phyloP scores from a whole-genome alignment of 2,113 vertebrate species.

The Xyrauchen texanus region DNA sequence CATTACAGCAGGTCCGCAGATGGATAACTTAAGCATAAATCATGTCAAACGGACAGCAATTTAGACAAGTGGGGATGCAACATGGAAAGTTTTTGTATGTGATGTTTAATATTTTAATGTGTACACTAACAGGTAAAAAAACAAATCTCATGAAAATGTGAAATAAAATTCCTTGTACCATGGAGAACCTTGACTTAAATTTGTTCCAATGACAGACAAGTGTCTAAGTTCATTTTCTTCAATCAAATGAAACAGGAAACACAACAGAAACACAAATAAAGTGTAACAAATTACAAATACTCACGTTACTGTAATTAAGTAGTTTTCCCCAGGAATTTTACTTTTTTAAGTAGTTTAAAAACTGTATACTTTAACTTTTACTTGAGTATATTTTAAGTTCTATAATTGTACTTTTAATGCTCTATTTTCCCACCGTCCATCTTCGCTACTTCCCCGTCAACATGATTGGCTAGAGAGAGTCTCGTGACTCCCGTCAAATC shows the following conservation, averaged over 20 bases:
- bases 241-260: slow-evolving; percentile 73
- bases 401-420: too few relatives aligned
- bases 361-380: too few relatives aligned
- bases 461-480: too few relatives aligned
- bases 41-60: not conserved
- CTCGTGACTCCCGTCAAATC: too few relatives aligned
- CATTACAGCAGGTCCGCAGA: not conserved
- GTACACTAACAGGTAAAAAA: slow-evolving; percentile 1
- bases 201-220: not conserved
- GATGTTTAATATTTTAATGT: slow-evolving; percentile 31
- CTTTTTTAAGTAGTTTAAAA: too few relatives aligned
- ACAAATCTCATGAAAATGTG: slow-evolving; percentile 24
- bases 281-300: too few relatives aligned
- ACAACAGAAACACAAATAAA: slow-evolving; percentile 74
- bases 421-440: too few relatives aligned
- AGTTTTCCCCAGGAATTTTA: too few relatives aligned
- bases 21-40: not conserved
- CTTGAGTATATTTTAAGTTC: too few relatives aligned
- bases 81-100: not conserved
- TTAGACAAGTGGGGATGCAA: not conserved
- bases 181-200: slow-evolving; percentile 15
- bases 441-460: too few relatives aligned
- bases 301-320: too few relatives aligned
- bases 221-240: too few relatives aligned
- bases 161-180: slow-evolving; percentile 43